A percentile compares a stretch with the other conserved stretches of the same genome.
Evolutionary conservation across 2,113 vertebrate species (phyloP).

Genomic region (Actinemys pallida): DNA sequence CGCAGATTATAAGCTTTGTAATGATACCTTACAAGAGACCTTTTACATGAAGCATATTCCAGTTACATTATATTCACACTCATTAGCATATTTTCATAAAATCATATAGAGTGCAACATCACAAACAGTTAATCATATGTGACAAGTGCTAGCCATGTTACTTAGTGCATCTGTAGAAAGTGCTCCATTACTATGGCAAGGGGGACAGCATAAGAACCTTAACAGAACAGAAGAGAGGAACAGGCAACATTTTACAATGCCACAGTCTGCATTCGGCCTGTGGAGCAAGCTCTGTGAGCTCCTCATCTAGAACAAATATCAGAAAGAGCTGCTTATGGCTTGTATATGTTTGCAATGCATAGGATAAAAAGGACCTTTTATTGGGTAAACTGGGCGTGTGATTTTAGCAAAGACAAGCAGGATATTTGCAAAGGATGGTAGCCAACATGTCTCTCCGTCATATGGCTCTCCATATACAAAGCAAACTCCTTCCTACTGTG

Average conservation of each 20-base stretch:
- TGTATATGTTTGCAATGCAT: rapidly evolving
- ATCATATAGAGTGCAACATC: too few relatives aligned
- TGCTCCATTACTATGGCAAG: rapidly evolving
- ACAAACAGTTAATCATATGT: rapidly evolving
- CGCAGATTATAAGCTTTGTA: too few relatives aligned
- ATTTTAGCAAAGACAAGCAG: background rate
- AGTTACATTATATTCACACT: too few relatives aligned
- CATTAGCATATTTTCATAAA: too few relatives aligned
- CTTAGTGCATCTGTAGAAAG: background rate
- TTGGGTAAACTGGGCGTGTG: background rate
- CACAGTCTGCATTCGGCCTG: rapidly evolving
- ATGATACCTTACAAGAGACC: too few relatives aligned
- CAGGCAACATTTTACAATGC: rapidly evolving
- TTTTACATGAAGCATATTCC: too few relatives aligned
- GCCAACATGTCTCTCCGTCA: background rate
- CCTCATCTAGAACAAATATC: rapidly evolving
- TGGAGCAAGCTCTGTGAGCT: background rate
- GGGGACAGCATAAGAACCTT: rapidly evolving
- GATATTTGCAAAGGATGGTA: background rate
- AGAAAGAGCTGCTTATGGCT: background rate
- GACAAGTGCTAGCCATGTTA: rapidly evolving
- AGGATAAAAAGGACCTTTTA: background rate
- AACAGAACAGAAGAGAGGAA: rapidly evolving
- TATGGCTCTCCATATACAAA: background rate
- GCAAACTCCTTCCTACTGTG: background rate